Evolutionary conservation across 1,140 invertebrate genomes (phyloP).

Genomic region (Drosophila sucinea): DNA sequence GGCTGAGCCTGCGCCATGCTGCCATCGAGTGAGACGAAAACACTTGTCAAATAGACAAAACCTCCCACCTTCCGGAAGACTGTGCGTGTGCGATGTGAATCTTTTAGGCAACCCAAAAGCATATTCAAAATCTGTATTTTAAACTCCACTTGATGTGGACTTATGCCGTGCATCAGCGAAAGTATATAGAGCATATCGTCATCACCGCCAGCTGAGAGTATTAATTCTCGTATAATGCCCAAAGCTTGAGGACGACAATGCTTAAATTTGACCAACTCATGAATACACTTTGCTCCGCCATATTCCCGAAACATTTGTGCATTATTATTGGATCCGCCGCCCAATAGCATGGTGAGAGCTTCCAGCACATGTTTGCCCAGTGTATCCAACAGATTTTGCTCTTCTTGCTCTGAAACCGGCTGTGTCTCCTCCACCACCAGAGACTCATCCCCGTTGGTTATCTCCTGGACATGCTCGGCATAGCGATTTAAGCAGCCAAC

Average conservation of each 20-base stretch:
- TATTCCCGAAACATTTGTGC: slow-evolving; percentile 96
- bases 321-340: slow-evolving; percentile 90
- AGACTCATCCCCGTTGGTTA: slow-evolving; percentile 73
- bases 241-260: slow-evolving; percentile 92
- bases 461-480: slow-evolving; percentile 85
- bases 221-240: slow-evolving; percentile 92
- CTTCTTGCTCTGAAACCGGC: slow-evolving; percentile 1
- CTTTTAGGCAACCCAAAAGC: slow-evolving; percentile 93
- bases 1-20: slow-evolving; percentile 84
- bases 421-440: slow-evolving; percentile 44
- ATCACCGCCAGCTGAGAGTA: slow-evolving; percentile 95
- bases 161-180: slow-evolving; percentile 94
- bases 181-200: slow-evolving; percentile 97
- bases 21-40: slow-evolving; percentile 96
- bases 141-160: slow-evolving; percentile 90
- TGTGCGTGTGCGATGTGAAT: slow-evolving; percentile 97
- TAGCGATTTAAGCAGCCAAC: slow-evolving; percentile 96
- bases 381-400: slow-evolving; percentile 87
- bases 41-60: slow-evolving; percentile 98
- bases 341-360: slow-evolving; percentile 91
- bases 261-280: slow-evolving; percentile 93
- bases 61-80: slow-evolving; percentile 99
- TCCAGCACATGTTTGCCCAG: slow-evolving; percentile 94
- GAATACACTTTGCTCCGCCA: slow-evolving; percentile 94
- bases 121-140: slow-evolving; percentile 97